Percentiles rank a stretch among this genome's conserved stretches.
These are phyloP conservation scores for Aspiorhynchus laticeps DNA, from an alignment of 2,113 vertebrate genomes.

Conservation along the genomic window DNA sequence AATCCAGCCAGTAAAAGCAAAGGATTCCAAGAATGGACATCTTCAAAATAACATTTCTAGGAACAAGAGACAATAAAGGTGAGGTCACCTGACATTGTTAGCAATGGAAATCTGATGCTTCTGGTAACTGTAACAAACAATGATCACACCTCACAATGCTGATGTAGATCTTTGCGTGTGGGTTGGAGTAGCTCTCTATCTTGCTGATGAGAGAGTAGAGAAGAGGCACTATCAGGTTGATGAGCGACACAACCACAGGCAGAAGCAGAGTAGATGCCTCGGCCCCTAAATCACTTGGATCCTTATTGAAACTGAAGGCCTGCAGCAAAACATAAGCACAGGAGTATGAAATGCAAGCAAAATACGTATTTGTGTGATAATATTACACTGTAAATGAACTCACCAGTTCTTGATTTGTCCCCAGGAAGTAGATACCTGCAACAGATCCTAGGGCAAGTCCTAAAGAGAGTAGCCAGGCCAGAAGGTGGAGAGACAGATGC, in stretches of 20 bases:
- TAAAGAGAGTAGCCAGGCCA: slow-evolving; percentile 81
- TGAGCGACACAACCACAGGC: slow-evolving; percentile 82
- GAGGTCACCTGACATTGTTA: neutral
- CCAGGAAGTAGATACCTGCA: slow-evolving; percentile 80
- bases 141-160: slow-evolving; percentile 82
- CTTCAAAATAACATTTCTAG: slow-evolving; percentile 88
- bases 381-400: neutral
- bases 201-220: slow-evolving; percentile 84
- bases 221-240: slow-evolving; percentile 85
- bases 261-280: slow-evolving; percentile 84
- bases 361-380: neutral
- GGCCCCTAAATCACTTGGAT: slow-evolving; percentile 52
- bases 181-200: slow-evolving; percentile 83
- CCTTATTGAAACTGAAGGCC: neutral
- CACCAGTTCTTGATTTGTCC: slow-evolving; percentile 67
- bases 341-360: neutral
- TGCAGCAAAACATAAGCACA: slow-evolving; percentile 47
- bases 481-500: slow-evolving; percentile 68
- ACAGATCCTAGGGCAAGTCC: slow-evolving; percentile 77
- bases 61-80: slow-evolving; percentile 11
- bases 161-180: slow-evolving; percentile 79
- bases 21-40: slow-evolving; percentile 89
- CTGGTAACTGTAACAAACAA: neutral
- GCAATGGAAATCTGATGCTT: neutral
- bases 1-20: slow-evolving; percentile 89